Percentiles rank a stretch among this genome's conserved stretches.
These are phyloP conservation scores for Charanyca ferruginea DNA, from an alignment of 2,888 invertebrate genomes.

Conservation along the genomic window DNA sequence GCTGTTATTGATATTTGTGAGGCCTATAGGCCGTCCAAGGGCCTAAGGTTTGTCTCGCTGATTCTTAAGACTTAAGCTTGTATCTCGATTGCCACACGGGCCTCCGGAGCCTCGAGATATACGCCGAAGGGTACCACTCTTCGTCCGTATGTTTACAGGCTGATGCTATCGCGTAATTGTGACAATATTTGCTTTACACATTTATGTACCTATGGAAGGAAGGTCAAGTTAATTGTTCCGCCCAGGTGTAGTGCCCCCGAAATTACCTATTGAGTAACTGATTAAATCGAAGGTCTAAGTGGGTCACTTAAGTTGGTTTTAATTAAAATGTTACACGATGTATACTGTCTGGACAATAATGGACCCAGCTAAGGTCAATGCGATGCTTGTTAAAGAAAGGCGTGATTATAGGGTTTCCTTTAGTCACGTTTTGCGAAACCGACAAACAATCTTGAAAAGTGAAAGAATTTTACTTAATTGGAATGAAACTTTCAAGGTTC, in stretches of 20 bases:
- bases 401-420: conserved; percentile 4
- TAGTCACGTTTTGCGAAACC: conserved; percentile 37
- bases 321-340: conserved; percentile 67
- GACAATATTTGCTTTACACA: conserved; percentile 89
- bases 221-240: conserved; percentile 80
- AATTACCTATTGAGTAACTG: conserved; percentile 77
- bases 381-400: conserved; percentile 15
- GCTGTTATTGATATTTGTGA: too few relatives aligned
- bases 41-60: conserved; percentile 50
- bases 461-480: conserved; percentile 7
- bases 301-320: conserved; percentile 65
- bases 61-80: conserved; percentile 66
- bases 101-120: conserved; percentile 79
- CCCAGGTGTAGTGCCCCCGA: conserved; percentile 67
- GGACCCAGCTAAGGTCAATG: conserved; percentile 36
- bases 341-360: conserved; percentile 57
- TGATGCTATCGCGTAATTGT: conserved; percentile 90
- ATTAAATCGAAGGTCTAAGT: conserved; percentile 76
- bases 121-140: conserved; percentile 85
- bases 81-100: conserved; percentile 74
- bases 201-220: conserved; percentile 78
- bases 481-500: conserved; percentile 26
- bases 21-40: too few relatives aligned
- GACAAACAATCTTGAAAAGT: neutral
- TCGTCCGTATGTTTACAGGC: conserved; percentile 84